Percentiles rank a stretch among this genome's conserved stretches.
phyloP scores from a whole-genome alignment of 2,113 vertebrate genomes.

The Anolis sagrei region DNA sequence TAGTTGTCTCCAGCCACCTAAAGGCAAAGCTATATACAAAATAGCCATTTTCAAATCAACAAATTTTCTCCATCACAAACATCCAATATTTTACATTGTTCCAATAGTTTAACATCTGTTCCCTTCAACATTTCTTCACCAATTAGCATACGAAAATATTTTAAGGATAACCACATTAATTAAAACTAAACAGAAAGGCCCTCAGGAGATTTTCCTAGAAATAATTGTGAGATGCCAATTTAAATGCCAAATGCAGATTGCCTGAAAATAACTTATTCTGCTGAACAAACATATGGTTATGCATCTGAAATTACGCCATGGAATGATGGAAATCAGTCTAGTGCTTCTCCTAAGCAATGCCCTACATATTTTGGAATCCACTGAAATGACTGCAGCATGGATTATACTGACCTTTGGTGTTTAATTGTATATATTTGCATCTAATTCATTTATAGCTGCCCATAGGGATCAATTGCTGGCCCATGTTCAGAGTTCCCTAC shows the following conservation, averaged over 20 bases:
- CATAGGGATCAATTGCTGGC: too few relatives aligned
- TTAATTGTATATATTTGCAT: too few relatives aligned
- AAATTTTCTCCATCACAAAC: neutral
- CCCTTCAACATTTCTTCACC: neutral
- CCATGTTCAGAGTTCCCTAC: too few relatives aligned
- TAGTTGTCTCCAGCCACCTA: neutral
- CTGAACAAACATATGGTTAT: conserved; percentile 17
- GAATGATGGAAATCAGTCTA: neutral
- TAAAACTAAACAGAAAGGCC: neutral
- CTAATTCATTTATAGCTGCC: too few relatives aligned
- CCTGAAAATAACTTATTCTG: neutral
- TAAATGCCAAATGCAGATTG: conserved; percentile 9
- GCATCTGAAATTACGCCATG: neutral
- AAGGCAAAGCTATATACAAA: neutral
- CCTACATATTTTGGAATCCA: neutral
- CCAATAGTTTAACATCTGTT: neutral
- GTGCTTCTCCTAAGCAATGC: neutral
- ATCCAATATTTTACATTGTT: neutral
- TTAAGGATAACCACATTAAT: neutral
- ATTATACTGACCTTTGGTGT: too few relatives aligned
- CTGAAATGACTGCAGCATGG: too few relatives aligned
- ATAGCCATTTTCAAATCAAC: neutral
- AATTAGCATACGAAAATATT: neutral
- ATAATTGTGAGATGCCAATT: neutral
- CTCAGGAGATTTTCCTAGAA: neutral